Conservation (phyloP, 1,140 invertebrate genomes). For the Oreohelix idahoensis region DNA sequence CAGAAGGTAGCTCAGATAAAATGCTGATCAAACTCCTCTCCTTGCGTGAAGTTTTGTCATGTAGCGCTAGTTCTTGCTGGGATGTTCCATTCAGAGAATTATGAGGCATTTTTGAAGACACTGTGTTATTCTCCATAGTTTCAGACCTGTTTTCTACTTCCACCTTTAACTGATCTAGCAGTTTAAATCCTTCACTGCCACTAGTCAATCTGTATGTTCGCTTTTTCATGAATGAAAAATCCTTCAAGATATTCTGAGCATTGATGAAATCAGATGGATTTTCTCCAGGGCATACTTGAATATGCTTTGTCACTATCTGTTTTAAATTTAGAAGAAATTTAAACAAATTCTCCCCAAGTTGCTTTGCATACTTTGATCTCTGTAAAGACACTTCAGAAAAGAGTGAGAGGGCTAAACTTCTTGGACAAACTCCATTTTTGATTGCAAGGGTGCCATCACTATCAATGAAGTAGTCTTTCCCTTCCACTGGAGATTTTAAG, state of each 20-base stretch:
- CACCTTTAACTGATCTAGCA: not conserved
- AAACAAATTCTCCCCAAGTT: conserved; percentile 22
- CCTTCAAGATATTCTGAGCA: conserved; percentile 15
- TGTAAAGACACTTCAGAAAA: not conserved
- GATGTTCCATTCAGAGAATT: not conserved
- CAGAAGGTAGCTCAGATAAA: not conserved
- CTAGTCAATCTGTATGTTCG: too few relatives aligned
- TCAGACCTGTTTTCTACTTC: not conserved
- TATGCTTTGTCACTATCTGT: conserved; percentile 33
- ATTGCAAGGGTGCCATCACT: conserved; percentile 26
- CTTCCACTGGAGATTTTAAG: conserved; percentile 13
- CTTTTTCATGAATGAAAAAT: not conserved
- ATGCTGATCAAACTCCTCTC: not conserved
- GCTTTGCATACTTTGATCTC: not conserved
- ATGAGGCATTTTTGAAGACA: not conserved
- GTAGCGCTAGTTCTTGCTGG: not conserved
- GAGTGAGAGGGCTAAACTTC: conserved; percentile 21
- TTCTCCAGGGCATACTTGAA: conserved; percentile 14
- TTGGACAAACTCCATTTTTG: conserved; percentile 31
- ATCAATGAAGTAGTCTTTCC: conserved; percentile 38
- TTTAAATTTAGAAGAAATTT: conserved; percentile 29
- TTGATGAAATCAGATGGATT: not conserved
- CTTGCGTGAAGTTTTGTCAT: not conserved
- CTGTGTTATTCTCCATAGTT: not conserved
- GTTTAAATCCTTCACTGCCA: not conserved